These are phyloP conservation scores for Lasioglossum figueresi DNA, from an alignment of 2,888 invertebrate species.

Conservation along the genomic window DNA sequence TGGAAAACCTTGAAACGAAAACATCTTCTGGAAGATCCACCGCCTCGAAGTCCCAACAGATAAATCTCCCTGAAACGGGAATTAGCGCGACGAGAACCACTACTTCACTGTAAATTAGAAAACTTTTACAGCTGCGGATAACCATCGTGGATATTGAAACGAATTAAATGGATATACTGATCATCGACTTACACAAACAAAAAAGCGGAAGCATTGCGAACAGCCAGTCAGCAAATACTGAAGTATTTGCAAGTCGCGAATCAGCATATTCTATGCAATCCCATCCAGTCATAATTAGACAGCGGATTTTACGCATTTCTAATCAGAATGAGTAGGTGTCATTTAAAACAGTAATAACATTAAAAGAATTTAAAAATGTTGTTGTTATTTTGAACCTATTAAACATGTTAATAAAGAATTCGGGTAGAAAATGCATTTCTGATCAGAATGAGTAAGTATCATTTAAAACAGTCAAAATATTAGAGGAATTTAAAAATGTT, in stretches of 20 bases:
- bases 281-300: background rate
- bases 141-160: slow-evolving; percentile 1
- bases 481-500: no score
- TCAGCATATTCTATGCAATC: slow-evolving; percentile 26
- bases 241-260: slow-evolving; percentile 5
- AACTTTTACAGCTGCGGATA: background rate
- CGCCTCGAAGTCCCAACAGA: slow-evolving; percentile 57
- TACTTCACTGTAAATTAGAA: background rate
- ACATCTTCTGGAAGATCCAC: slow-evolving; percentile 65
- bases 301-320: background rate
- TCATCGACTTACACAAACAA: background rate
- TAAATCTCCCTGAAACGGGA: background rate
- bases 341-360: no score
- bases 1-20: slow-evolving; percentile 79
- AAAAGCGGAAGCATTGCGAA: background rate
- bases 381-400: no score
- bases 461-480: no score
- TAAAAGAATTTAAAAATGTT: no score
- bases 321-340: no score
- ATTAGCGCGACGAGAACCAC: slow-evolving; percentile 7
- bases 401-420: no score
- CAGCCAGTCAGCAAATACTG: slow-evolving; percentile 9
- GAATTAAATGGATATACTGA: background rate
- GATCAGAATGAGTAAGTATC: no score
- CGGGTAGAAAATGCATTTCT: no score